phyloP scores from a whole-genome alignment of 2,797 vertebrate species.

The Sebastiscus tertius region DNA sequence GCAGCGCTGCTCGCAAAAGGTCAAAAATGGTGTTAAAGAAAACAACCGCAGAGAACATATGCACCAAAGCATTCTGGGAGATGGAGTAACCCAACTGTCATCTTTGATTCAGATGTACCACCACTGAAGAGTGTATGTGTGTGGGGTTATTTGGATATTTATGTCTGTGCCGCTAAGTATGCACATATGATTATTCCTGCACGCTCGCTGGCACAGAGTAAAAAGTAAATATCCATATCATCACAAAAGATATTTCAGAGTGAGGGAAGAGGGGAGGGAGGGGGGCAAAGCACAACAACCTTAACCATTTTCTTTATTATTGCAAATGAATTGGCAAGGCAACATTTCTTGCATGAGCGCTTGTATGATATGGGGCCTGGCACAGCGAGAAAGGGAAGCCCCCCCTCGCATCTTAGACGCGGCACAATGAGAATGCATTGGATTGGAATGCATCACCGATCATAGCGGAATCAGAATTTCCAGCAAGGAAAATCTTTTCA shows the following conservation, averaged over 20 bases:
- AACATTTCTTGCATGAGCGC: conserved; percentile 96
- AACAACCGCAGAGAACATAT: conserved; percentile 63
- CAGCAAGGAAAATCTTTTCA: conserved; percentile 99
- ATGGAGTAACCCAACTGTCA: conserved; percentile 69
- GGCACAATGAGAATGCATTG: conserved; percentile 98
- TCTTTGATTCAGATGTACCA: conserved; percentile 71
- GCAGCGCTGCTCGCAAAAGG: conserved; percentile 62
- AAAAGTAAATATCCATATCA: conserved; percentile 74
- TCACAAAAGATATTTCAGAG: conserved; percentile 69
- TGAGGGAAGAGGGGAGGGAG: conserved; percentile 19
- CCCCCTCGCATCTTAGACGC: conserved; percentile 88
- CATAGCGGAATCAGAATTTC: conserved; percentile 99
- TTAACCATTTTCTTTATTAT: conserved; percentile 79
- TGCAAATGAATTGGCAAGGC: conserved; percentile 87
- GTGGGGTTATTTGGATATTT: conserved; percentile 64
- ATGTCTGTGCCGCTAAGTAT: conserved; percentile 63
- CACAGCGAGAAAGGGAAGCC: conserved; percentile 85
- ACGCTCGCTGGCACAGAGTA: conserved; percentile 49
- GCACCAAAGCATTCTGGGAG: conserved; percentile 72
- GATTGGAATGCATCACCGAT: conserved; percentile 99
- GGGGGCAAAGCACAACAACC: conserved; percentile 66
- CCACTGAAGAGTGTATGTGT: conserved; percentile 45
- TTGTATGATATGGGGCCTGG: conserved; percentile 90
- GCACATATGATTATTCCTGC: conserved; percentile 71
- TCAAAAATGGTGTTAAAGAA: conserved; percentile 73